Percentiles rank a stretch among this genome's conserved stretches.
Conservation (phyloP, 2,888 invertebrate genomes). For the Dastarcus helophoroides region DNA sequence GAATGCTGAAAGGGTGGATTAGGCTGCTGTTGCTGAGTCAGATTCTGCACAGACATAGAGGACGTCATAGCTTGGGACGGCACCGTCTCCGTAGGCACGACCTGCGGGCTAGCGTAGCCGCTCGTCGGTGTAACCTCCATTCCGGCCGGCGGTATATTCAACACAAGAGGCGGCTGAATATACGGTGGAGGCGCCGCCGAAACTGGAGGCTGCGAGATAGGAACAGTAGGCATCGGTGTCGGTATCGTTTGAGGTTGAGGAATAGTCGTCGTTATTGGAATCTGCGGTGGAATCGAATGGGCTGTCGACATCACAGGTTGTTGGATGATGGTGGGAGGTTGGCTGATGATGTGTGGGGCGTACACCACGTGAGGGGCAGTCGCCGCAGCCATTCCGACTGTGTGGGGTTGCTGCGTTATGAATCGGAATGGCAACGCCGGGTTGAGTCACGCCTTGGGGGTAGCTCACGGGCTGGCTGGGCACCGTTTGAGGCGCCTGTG, state of each 20-base stretch:
- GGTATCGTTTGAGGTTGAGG: slow-evolving; percentile 2
- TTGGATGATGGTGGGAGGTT: slow-evolving; percentile 6
- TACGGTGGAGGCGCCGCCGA: neutral
- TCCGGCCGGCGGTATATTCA: slow-evolving; percentile 2
- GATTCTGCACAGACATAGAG: slow-evolving; percentile 6
- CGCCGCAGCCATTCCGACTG: slow-evolving; percentile 1
- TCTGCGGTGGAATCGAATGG: no score
- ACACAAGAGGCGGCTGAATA: neutral
- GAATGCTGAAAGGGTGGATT: slow-evolving; percentile 16
- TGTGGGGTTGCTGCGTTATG: slow-evolving; percentile 6
- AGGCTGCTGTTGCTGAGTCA: slow-evolving; percentile 16
- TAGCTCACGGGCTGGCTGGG: neutral
- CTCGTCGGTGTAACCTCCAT: slow-evolving; percentile 6
- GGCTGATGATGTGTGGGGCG: slow-evolving; percentile 2
- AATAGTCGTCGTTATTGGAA: neutral
- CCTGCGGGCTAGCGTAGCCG: neutral
- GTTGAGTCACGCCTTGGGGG: neutral
- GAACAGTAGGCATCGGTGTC: neutral
- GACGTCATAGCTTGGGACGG: slow-evolving; percentile 23
- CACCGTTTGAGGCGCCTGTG: slow-evolving; percentile 4
- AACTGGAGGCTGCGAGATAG: slow-evolving; percentile 4
- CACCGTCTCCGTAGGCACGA: slow-evolving; percentile 15
- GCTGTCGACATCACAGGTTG: no score
- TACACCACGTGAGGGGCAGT: slow-evolving; percentile 1
- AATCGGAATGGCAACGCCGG: slow-evolving; percentile 3